Percentiles rank a stretch among this genome's conserved stretches.
These are phyloP conservation scores for Anthrax anthrax DNA, from an alignment of 2,888 invertebrate genomes.

Conservation along the genomic window DNA sequence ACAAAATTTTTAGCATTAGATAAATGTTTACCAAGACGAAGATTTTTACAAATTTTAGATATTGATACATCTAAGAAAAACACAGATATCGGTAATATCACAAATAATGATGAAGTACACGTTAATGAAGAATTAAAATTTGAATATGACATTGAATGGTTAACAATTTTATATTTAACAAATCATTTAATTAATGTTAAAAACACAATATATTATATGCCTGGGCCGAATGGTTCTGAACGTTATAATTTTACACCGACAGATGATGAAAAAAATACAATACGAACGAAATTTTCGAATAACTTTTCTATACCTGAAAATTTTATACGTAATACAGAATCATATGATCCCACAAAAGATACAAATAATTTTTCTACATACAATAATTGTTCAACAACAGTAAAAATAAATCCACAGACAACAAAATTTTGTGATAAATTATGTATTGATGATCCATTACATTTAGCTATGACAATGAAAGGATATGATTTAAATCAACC, in stretches of 20 bases:
- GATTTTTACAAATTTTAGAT: conserved; percentile 77
- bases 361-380: too few species aligned
- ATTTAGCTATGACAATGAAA: conserved; percentile 41
- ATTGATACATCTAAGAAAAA: conserved; percentile 41
- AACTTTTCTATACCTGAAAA: conserved; percentile 58
- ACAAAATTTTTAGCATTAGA: conserved; percentile 92
- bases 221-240: conserved; percentile 52
- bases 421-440: conserved; percentile 49
- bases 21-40: conserved; percentile 81
- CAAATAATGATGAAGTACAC: conserved; percentile 21
- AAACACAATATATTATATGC: conserved; percentile 58
- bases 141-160: conserved; percentile 85
- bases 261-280: conserved; percentile 51
- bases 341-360: conserved; percentile 35
- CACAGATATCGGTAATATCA: conserved; percentile 35
- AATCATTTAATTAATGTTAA: conserved; percentile 74
- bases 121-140: conserved; percentile 30
- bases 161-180: conserved; percentile 72
- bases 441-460: conserved; percentile 69
- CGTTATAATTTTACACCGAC: conserved; percentile 48
- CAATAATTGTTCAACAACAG: conserved; percentile 30
- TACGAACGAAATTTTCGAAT: conserved; percentile 48
- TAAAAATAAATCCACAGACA: conserved; percentile 55
- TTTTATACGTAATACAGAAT: conserved; percentile 62
- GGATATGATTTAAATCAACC: conserved; percentile 32